Percentiles rank a stretch among this genome's conserved stretches.
These are phyloP conservation scores for Junonia oenone DNA, from an alignment of 2,888 invertebrate genomes.

Conservation along the genomic window DNA sequence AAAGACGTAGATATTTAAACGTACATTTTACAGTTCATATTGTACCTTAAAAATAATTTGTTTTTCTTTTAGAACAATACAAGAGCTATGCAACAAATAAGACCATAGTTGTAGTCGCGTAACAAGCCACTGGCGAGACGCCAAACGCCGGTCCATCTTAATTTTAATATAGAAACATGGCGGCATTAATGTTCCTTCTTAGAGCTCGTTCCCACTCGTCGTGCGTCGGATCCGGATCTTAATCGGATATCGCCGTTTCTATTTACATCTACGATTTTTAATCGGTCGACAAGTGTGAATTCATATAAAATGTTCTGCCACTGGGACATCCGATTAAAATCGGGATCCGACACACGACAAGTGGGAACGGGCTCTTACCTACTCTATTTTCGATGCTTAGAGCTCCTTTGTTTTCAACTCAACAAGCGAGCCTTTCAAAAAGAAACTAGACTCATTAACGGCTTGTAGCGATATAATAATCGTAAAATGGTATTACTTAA, in stretches of 20 bases:
- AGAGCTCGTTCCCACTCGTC: too few relatives aligned
- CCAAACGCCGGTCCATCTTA: conserved; percentile 49
- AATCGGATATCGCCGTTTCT: too few relatives aligned
- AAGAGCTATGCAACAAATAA: background rate
- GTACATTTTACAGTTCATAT: too few relatives aligned
- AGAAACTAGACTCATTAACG: conserved; percentile 15
- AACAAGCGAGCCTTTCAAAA: conserved; percentile 22
- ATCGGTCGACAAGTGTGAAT: too few relatives aligned
- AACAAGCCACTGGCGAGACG: conserved; percentile 48
- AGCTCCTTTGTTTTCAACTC: conserved; percentile 53
- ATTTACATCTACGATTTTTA: too few relatives aligned
- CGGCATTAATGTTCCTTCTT: conserved; percentile 56
- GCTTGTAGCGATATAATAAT: conserved; percentile 19
- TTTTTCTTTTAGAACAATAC: background rate
- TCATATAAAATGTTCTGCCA: too few relatives aligned
- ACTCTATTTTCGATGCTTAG: conserved; percentile 58
- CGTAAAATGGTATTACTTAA: conserved; percentile 21
- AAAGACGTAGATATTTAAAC: too few relatives aligned
- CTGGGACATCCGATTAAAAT: too few relatives aligned
- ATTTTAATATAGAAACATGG: conserved; percentile 58
- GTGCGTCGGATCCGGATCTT: too few relatives aligned
- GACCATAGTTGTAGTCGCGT: background rate
- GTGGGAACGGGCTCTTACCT: too few relatives aligned
- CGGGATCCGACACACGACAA: too few relatives aligned
- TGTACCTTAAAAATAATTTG: background rate